Percentiles rank a stretch among this genome's conserved stretches.
Evolutionary conservation across 2,113 vertebrate species (phyloP).

Genomic region (Formicarius rufipectus): DNA sequence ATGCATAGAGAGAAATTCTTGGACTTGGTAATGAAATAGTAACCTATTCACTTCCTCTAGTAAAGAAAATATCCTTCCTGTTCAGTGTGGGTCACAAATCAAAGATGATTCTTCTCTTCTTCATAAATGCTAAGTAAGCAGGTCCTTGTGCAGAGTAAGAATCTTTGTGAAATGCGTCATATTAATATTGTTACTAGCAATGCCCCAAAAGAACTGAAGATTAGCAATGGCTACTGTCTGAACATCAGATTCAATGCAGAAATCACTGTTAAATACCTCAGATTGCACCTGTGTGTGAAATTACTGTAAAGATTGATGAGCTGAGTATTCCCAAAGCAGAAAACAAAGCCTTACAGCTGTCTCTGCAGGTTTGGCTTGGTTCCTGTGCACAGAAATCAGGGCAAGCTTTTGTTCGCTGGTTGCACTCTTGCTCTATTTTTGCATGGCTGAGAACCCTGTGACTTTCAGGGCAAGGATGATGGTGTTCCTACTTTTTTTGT

Average conservation of each 20-base stretch:
- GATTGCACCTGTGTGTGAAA: not conserved
- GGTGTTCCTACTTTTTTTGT: too few species aligned
- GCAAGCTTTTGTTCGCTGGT: not conserved
- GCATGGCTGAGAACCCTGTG: not conserved
- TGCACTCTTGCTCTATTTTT: fast-evolving
- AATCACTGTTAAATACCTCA: not conserved
- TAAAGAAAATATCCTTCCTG: not conserved
- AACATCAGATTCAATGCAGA: not conserved
- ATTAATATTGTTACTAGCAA: not conserved
- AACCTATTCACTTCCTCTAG: not conserved
- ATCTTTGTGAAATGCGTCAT: not conserved
- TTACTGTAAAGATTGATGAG: not conserved
- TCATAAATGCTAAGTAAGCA: not conserved
- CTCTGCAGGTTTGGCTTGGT: not conserved
- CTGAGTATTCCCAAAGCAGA: fast-evolving
- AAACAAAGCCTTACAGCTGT: not conserved
- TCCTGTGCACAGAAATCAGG: not conserved
- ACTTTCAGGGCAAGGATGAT: not conserved
- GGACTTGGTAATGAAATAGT: not conserved
- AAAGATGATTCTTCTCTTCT: not conserved
- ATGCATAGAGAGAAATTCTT: not conserved
- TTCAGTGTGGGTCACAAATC: not conserved
- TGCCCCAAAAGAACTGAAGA: not conserved
- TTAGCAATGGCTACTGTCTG: not conserved
- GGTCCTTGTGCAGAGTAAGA: not conserved